Base-by-base conservation (phyloP, 2,113 vertebrate species). In the Peucedramus taeniatus region DNA sequence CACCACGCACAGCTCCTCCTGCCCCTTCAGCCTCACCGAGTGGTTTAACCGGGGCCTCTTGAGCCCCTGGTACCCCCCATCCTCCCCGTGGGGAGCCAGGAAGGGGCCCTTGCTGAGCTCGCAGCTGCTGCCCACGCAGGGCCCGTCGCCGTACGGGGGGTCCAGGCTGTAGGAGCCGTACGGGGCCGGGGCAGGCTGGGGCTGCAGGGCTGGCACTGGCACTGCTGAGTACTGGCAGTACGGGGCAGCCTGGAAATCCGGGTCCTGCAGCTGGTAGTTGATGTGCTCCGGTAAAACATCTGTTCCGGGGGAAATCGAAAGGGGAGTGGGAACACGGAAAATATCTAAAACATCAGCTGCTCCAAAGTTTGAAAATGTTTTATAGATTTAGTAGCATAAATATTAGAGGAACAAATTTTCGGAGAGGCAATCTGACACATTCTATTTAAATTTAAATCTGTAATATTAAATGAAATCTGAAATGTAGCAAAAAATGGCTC, bases 1-100 rank as follows among this genome's bases (percentile, higher is more conserved):
- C 83, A 99, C 99, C 70, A 99, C 98, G 30, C 99, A 99, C 89
- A 99, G 98, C 96, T 99, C 99, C 45, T 99, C 99, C 97, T 99
- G 99, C 33, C 98, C 98, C 95, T 98, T 98, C 85, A 97, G 93
- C 87, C 97, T 93, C 82, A 96, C 82, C 33, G 98, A 98, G 6
- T 97, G 97, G 24, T 78, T 98, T 68, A 98, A 17, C 54, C 98
- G 97, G 5, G 98, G 96, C 94, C 98, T 98, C 96, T 98, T 98
- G 7, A 98, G 97, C 23, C 97, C 95, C 79, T 97, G 97, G 44
- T 97, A 97, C 11, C 88, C 98, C 1, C 90, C 82, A 0, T 97
- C 94, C 11, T 81, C 69, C 30, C 47, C 4, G 17, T 94, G 96
- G 88, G 97, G 96, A 56, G 97, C 54, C 95, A 97, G 51, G 33